Evolutionary conservation across 2,797 vertebrate genomes (phyloP), one percentile per base, ranked within the genome.

Genomic region (Prunella strophiata): DNA sequence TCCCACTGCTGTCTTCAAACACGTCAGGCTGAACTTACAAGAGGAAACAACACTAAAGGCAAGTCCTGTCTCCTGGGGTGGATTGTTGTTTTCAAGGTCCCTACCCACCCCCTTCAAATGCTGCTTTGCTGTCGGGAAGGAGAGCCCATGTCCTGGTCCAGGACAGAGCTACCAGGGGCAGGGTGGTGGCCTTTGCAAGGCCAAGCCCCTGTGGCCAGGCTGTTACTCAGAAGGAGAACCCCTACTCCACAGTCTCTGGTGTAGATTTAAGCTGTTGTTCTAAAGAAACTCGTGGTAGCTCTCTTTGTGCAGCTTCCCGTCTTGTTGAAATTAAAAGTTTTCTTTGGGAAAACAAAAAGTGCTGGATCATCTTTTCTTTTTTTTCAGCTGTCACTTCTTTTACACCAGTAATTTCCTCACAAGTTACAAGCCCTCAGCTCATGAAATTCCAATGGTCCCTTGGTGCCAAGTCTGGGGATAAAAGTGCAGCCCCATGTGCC

Each of bases 251-350:
- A 26, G 6, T 13, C 71, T 65, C 52, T 13, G 0, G 4, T 93
- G 93, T 94, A 91, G 62, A 84, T 95, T 57, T 47, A 87, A 92
- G 68, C 68, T 67, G 48, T 34, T 76, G 67, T 93, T 83, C 7
- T 79, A 10, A 48, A 81, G 42, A 82, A 93, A 67, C 34, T 58
- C 12, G 29, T 0, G 16, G 91, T 96, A 90, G 91, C 68, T 89
- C 79, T 89, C 73, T 93, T 88, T 85, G 95, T 95, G 86, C 93
- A 95, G 95, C 93, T 94, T 96, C 87, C 91, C 13, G 14, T 95
- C 82, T 95, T 75, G 85, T 78, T 77, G 63, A 81, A 77, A 96
- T 84, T 88, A 95, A 94, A 94, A 95, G 34, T 80, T 94, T 71
- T 71, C 81, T 88, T 95, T 67, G 81, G 23, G 27, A 19, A 88